Evolutionary conservation across 2,113 vertebrate species (phyloP).

Genomic region (Phodopus roborovskii): DNA sequence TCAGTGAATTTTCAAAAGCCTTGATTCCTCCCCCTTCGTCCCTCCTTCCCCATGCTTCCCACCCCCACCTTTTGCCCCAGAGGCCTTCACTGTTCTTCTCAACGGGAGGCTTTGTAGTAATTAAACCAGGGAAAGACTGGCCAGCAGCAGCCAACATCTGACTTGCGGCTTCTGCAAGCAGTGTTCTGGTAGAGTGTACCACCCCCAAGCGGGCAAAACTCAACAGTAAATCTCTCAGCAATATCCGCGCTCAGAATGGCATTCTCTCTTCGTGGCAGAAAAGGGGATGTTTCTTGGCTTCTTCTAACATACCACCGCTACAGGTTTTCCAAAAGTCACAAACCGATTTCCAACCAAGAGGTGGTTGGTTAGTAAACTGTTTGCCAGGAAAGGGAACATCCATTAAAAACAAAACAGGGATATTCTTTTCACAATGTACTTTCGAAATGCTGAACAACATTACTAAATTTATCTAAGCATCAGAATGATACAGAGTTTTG

Average conservation of each 20-base stretch:
- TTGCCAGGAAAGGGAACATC: background rate
- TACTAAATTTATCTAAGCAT: slow-evolving; percentile 24
- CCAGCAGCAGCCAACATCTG: slow-evolving; percentile 87
- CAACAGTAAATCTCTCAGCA: slow-evolving; percentile 89
- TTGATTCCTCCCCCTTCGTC: slow-evolving; percentile 59
- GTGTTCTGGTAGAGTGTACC: slow-evolving; percentile 93
- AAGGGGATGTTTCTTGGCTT: slow-evolving; percentile 47
- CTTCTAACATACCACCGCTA: slow-evolving; percentile 58
- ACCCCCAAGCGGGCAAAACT: slow-evolving; percentile 98
- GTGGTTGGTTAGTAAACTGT: slow-evolving; percentile 18
- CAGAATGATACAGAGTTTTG: slow-evolving; percentile 32
- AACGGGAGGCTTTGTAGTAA: slow-evolving; percentile 89
- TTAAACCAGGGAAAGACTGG: slow-evolving; percentile 90
- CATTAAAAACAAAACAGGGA: slow-evolving; percentile 33
- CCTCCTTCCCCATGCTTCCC: slow-evolving; percentile 8
- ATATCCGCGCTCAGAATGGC: slow-evolving; percentile 84
- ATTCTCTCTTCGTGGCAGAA: slow-evolving; percentile 65
- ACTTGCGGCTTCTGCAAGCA: slow-evolving; percentile 86
- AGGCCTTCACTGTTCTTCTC: slow-evolving; percentile 85
- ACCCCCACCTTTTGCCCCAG: slow-evolving; percentile 77
- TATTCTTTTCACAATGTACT: slow-evolving; percentile 55
- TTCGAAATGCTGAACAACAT: slow-evolving; percentile 39
- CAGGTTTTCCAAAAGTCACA: slow-evolving; percentile 57
- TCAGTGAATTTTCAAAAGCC: slow-evolving; percentile 75
- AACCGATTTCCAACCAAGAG: slow-evolving; percentile 54